Base-by-base conservation (phyloP, 2,888 invertebrate species). In the Perizoma flavofasciatum region DNA sequence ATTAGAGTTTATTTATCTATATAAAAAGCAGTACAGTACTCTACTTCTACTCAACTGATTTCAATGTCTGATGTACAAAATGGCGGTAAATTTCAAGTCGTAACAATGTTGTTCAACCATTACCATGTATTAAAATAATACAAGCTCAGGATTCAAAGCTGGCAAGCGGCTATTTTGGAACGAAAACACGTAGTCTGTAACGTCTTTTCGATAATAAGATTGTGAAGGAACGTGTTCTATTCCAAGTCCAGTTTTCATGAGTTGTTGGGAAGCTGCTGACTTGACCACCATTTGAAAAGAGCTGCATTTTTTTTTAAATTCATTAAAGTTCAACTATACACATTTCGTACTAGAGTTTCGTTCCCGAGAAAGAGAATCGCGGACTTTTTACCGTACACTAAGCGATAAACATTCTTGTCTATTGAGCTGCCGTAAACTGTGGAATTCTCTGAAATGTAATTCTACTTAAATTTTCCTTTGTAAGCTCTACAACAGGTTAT, bases 121-220 rank as follows among this genome's bases (percentile, higher is more conserved):
- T 51, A 57, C 64, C 58, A 64, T 60, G 59, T 69, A 74, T 72
- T 65, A 63, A 68, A 67, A 71, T 22, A 22, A 22, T 68, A 62
- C 55, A 61, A 63, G 67, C 61, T 69, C 66, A 66, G 67, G 67
- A 69, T 72, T 70, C 64, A 70, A 71, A 75, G 67, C 69, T 68
- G 62, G 68, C 63, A 70, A 70, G 72, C 67, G 72, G 75, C 68
- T 67, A 75, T 77, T 79, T 77, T 70, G 59, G 72, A 76, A 68
- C 72, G 73, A 75, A 72, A 79, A 77, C 82, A 82, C 81, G 81
- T 82, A 79, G 68, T 68, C 44, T 66, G 68, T 77, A 81, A 82
- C 77, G 75, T 75, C 73, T 82, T 84, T 81, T 83, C 79, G 77
- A 81, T 84, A 83, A 79, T 80, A 78, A 77, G 77, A 78, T 79